A percentile compares a stretch with the other conserved stretches of the same genome.
phyloP scores from a whole-genome alignment of 2,797 vertebrate species.

The Bovichtus variegatus region DNA sequence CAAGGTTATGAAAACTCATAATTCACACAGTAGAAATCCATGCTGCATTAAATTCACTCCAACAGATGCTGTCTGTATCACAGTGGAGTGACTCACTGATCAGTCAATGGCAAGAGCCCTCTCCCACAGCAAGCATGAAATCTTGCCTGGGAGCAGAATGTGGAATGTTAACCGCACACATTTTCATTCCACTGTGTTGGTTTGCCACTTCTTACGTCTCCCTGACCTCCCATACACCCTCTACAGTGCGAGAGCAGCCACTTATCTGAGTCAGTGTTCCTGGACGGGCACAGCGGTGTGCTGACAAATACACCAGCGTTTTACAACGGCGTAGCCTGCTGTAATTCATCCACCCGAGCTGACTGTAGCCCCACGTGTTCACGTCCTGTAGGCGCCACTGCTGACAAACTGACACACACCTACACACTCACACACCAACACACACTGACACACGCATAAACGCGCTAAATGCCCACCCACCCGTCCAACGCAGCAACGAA shows the following conservation, averaged over 20 bases:
- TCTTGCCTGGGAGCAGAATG: constrained; percentile 73
- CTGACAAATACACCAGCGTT: constrained; percentile 70
- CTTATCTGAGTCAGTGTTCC: constrained; percentile 78
- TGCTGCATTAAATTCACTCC: constrained; percentile 68
- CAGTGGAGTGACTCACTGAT: constrained; percentile 77
- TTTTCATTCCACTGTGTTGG: constrained; percentile 64
- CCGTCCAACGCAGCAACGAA: constrained; percentile 24
- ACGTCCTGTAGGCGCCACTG: constrained; percentile 66
- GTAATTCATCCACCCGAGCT: constrained; percentile 66
- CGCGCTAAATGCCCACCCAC: constrained; percentile 56
- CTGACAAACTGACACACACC: constrained; percentile 76
- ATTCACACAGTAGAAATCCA: constrained; percentile 67
- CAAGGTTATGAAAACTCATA: constrained; percentile 69
- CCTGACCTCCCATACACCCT: constrained; percentile 69
- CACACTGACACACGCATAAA: constrained; percentile 58
- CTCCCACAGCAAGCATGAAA: constrained; percentile 72
- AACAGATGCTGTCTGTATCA: constrained; percentile 78
- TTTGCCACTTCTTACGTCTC: constrained; percentile 67
- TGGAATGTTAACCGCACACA: constrained; percentile 65
- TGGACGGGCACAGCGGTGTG: constrained; percentile 50
- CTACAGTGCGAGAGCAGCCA: constrained; percentile 62
- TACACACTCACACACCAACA: constrained; percentile 65
- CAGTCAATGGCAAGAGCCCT: constrained; percentile 77
- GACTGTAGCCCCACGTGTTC: constrained; percentile 59
- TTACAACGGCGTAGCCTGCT: constrained; percentile 63